A percentile compares a stretch with the other conserved stretches of the same genome.
phyloP scores from a whole-genome alignment of 2,113 vertebrate species.

The Okapia johnstoni region DNA sequence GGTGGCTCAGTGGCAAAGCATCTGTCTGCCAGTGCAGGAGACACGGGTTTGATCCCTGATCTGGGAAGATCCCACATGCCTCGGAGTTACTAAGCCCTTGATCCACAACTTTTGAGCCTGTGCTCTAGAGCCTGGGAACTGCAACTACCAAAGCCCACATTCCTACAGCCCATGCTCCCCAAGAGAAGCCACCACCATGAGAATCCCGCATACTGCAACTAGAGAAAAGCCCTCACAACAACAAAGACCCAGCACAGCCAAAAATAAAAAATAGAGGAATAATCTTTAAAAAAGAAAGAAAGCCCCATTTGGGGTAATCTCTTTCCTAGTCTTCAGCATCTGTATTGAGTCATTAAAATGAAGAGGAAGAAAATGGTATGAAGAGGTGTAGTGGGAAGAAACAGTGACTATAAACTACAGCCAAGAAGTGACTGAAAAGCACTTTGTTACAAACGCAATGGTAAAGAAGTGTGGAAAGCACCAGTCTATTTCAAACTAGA shows the following conservation, averaged over 20 bases:
- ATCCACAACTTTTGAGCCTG: background rate
- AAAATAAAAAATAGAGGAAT: background rate
- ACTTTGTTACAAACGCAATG: background rate
- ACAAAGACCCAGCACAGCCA: background rate
- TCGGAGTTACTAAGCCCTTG: background rate
- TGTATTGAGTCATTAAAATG: background rate
- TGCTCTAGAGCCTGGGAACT: background rate
- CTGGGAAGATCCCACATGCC: background rate
- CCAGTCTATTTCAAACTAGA: background rate
- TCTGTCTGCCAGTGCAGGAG: background rate
- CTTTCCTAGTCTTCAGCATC: conserved; percentile 20
- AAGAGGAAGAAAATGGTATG: background rate
- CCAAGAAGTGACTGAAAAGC: background rate
- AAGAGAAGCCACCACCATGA: background rate
- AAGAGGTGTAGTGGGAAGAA: background rate
- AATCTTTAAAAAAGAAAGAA: background rate
- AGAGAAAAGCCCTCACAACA: fast-evolving
- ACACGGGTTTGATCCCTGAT: background rate
- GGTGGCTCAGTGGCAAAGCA: background rate
- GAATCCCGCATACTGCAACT: background rate
- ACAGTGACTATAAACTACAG: background rate
- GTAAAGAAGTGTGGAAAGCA: background rate
- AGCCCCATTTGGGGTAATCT: background rate
- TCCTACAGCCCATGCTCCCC: background rate
- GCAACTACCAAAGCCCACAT: background rate